Base-by-base conservation (phyloP, 2,888 invertebrate genomes). In the Sinelater perroti region DNA sequence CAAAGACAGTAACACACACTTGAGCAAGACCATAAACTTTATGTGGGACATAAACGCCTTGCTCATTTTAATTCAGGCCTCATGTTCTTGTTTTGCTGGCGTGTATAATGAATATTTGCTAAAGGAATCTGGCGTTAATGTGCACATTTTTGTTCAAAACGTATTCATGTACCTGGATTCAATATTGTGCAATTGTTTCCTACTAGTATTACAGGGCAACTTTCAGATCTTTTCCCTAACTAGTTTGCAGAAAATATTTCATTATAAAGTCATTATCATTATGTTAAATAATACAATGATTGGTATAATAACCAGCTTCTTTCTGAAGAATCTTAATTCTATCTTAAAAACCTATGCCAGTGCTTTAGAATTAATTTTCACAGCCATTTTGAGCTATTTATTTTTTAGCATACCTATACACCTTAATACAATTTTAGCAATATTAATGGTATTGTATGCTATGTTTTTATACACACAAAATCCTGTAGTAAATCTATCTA, bases 301-400 rank as follows among this genome's bases (percentile, higher is more conserved):
- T 33, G 97, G 97, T 20, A 94, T 97, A 67, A 91, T 94, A 0
- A 96, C 96, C 0, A 94, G 94, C 77, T 91, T 97, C 76, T 97
- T 97, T 74, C 80, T 97, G 16, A 92, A 93, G 76, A 92, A 90
- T 69, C 83, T 97, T 69, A 97, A 97, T 77, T 96, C 96, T 0
- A 96, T 97, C 71, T 80, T 97, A 49, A 97, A 97, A 81, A 95
- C 95, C 0, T 97, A 96, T 78, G 97, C 97, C 1, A 93, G 95
- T 79, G 96, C 95, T 8, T 80, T 97, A 67, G 97, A 97, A 74
- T 79, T 97, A 21, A 82, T 95, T 49, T 90, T 97, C 70, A 96
- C 96, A 0, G 96, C 96, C 0, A 80, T 96, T 8, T 82, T 95
- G 0, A 93, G 94, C 69, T 93, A 91, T 82, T 74, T 93, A 42